Percentiles rank a stretch among this genome's conserved stretches.
Evolutionary conservation across 2,797 vertebrate genomes (phyloP).

Genomic region (Acestrorhynchus altus): DNA sequence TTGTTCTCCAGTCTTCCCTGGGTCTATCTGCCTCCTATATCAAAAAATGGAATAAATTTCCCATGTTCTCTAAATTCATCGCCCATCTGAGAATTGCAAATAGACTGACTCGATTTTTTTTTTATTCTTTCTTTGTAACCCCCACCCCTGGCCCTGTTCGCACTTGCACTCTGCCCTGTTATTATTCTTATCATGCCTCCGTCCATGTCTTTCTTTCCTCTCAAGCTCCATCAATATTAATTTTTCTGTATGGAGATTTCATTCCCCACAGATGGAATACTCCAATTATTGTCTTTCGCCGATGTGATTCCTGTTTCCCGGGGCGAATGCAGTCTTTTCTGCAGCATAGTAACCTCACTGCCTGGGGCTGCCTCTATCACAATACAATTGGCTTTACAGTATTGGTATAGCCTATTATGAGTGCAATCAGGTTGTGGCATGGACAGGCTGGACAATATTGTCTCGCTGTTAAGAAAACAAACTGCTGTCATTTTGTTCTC

Average conservation of each 20-base stretch:
- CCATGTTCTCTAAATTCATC: conserved; percentile 30
- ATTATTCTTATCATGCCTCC: conserved; percentile 38
- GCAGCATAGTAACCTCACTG: conserved; percentile 19
- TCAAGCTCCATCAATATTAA: conserved; percentile 49
- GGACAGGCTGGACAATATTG: background rate
- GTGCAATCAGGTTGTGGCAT: background rate
- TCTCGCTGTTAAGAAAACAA: background rate
- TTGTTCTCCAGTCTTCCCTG: conserved; percentile 23
- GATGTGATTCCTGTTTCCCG: background rate
- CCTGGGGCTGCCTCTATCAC: background rate
- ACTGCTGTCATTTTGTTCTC: conserved; percentile 3
- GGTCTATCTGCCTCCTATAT: conserved; percentile 17
- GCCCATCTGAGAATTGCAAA: conserved; percentile 47
- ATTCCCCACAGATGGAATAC: conserved; percentile 40
- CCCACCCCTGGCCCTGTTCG: background rate
- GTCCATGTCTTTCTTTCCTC: conserved; percentile 24
- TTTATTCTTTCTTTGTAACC: background rate
- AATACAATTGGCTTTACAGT: background rate
- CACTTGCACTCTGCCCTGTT: conserved; percentile 33
- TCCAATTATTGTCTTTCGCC: conserved; percentile 35
- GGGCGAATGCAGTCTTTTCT: conserved; percentile 26
- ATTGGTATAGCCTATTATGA: background rate
- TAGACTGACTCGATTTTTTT: conserved; percentile 33
- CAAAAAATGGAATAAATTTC: conserved; percentile 44
- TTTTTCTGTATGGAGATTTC: conserved; percentile 51